Evolutionary conservation across 1,140 invertebrate genomes (phyloP).

Genomic region (Myzus persicae): DNA sequence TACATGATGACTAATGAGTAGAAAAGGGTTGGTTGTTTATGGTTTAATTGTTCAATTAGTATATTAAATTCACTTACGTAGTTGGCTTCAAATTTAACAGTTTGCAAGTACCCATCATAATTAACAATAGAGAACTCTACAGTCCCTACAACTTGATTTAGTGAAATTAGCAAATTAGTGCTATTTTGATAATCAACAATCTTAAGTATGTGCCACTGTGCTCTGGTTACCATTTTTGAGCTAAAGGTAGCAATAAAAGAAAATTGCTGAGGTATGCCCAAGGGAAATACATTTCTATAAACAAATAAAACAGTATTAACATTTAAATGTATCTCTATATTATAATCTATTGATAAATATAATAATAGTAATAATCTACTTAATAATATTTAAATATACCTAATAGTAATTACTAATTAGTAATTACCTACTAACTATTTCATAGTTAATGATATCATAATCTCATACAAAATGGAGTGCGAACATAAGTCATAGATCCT

Average conservation of each 20-base stretch:
- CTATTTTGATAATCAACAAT: constrained; percentile 70
- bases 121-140: constrained; percentile 73
- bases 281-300: constrained; percentile 72
- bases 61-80: constrained; percentile 65
- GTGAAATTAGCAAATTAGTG: constrained; percentile 74
- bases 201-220: constrained; percentile 76
- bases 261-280: constrained; percentile 76
- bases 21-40: no score
- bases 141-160: constrained; percentile 71
- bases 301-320: not conserved
- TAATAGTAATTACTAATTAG: no score
- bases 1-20: no score
- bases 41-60: not conserved
- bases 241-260: constrained; percentile 75
- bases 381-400: no score
- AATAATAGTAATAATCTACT: no score
- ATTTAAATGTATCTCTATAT: not conserved
- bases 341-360: no score
- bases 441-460: no score
- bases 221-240: constrained; percentile 69
- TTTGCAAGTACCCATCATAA: constrained; percentile 70
- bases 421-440: no score
- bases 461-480: no score
- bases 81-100: constrained; percentile 69
- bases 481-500: no score